A percentile compares a stretch with the other conserved stretches of the same genome.
These are phyloP conservation scores for Dasyprocta punctata DNA, from an alignment of 2,113 vertebrate genomes.

Conservation along the genomic window DNA sequence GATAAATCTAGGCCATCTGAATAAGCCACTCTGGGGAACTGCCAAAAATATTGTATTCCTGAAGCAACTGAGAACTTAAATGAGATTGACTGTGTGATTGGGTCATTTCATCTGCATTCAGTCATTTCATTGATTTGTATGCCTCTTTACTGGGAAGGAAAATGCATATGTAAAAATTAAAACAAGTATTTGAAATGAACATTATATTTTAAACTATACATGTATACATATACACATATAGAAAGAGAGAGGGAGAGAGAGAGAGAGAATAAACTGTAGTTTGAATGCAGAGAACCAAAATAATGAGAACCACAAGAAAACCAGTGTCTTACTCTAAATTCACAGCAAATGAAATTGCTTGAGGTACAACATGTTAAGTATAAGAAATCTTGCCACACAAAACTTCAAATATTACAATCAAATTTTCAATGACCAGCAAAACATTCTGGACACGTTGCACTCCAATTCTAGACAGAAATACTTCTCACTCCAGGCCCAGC, in stretches of 20 bases:
- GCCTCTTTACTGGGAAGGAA: neutral
- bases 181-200: neutral
- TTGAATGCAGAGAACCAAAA: conserved; percentile 45
- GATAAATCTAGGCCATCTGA: conserved; percentile 19
- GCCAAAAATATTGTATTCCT: neutral
- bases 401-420: conserved; percentile 19
- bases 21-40: neutral
- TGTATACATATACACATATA: neutral
- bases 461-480: neutral
- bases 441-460: neutral
- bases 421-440: neutral
- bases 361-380: neutral
- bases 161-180: neutral
- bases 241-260: neutral
- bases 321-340: neutral
- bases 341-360: conserved; percentile 48
- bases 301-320: neutral
- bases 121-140: neutral
- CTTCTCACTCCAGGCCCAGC: neutral
- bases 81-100: neutral
- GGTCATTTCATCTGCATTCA: neutral
- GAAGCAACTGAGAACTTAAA: neutral
- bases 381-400: neutral
- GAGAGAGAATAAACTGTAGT: neutral
- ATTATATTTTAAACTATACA: neutral